phyloP scores from a whole-genome alignment of 2,113 vertebrate genomes.

The Cyphomyrus plagiostoma region DNA sequence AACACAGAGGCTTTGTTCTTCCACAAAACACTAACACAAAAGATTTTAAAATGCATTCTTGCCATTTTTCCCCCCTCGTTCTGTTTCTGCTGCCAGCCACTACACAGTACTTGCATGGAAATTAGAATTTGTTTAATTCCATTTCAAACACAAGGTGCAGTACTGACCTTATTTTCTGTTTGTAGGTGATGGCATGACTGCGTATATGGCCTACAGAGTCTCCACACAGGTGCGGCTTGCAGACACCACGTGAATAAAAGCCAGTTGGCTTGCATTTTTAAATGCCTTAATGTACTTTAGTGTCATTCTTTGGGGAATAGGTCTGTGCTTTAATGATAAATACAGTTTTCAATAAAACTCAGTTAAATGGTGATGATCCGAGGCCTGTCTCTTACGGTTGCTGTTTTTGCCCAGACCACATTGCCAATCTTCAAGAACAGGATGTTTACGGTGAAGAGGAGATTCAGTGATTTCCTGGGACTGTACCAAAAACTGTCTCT shows the following conservation, averaged over 20 bases:
- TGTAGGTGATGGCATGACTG: conserved; percentile 92
- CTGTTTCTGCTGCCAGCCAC: not conserved
- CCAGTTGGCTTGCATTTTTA: not conserved
- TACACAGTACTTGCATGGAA: not conserved
- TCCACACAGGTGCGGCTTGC: conserved; percentile 76
- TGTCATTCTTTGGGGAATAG: not conserved
- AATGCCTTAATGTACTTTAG: not conserved
- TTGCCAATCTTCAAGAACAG: conserved; percentile 85
- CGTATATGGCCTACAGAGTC: conserved; percentile 94
- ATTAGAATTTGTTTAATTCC: not conserved
- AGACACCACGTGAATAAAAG: not conserved
- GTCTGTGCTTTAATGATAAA: not conserved
- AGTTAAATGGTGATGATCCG: not conserved
- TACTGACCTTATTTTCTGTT: not conserved
- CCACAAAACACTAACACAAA: not conserved
- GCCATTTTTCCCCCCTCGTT: not conserved
- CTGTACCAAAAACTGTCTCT: conserved; percentile 90
- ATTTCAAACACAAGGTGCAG: not conserved
- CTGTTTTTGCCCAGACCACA: conserved; percentile 68
- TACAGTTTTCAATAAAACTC: not conserved
- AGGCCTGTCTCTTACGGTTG: not conserved
- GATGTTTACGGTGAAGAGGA: conserved; percentile 81
- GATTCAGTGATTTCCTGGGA: conserved; percentile 97
- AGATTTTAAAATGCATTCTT: not conserved
- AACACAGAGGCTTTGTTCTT: not conserved